Percentiles rank a stretch among this genome's conserved stretches.
These are phyloP conservation scores for Biston stratarius DNA, from an alignment of 2,888 invertebrate species.

Conservation along the genomic window DNA sequence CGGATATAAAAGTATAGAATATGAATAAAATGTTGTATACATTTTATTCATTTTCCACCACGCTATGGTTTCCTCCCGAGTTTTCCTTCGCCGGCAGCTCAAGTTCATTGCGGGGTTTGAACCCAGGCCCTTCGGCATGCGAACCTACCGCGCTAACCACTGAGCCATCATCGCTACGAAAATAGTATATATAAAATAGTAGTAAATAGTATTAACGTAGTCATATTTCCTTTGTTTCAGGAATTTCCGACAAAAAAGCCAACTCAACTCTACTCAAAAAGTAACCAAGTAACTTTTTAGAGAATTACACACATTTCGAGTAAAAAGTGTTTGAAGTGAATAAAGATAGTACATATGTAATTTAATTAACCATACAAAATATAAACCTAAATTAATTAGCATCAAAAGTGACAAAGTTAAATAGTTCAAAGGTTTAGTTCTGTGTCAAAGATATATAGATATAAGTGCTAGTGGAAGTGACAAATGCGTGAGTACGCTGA, in stretches of 20 bases:
- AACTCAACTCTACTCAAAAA: not conserved
- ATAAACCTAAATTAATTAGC: not conserved
- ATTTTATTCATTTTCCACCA: not conserved
- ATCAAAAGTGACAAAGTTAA: not conserved
- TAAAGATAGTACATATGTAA: not conserved
- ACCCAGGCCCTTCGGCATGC: too few relatives aligned
- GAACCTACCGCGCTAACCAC: too few relatives aligned
- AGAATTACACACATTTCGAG: not conserved
- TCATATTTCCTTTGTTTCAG: slow-evolving; percentile 11
- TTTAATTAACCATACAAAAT: not conserved
- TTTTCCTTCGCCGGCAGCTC: too few relatives aligned
- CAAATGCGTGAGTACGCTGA: slow-evolving; percentile 16
- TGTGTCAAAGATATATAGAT: not conserved
- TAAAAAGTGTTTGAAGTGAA: not conserved
- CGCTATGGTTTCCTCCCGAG: too few relatives aligned
- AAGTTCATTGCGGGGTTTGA: too few relatives aligned
- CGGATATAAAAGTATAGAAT: slow-evolving; percentile 14
- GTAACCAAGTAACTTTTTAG: not conserved
- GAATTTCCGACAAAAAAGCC: not conserved
- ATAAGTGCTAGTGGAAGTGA: slow-evolving; percentile 23
- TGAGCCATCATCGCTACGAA: too few relatives aligned
- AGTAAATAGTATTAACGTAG: too few relatives aligned
- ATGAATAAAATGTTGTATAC: slow-evolving; percentile 1
- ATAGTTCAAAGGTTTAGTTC: not conserved
- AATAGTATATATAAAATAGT: too few relatives aligned